Percentiles rank a stretch among this genome's conserved stretches.
Evolutionary conservation across 2,888 invertebrate genomes (phyloP).

Genomic region (Chrysodeixis includens): DNA sequence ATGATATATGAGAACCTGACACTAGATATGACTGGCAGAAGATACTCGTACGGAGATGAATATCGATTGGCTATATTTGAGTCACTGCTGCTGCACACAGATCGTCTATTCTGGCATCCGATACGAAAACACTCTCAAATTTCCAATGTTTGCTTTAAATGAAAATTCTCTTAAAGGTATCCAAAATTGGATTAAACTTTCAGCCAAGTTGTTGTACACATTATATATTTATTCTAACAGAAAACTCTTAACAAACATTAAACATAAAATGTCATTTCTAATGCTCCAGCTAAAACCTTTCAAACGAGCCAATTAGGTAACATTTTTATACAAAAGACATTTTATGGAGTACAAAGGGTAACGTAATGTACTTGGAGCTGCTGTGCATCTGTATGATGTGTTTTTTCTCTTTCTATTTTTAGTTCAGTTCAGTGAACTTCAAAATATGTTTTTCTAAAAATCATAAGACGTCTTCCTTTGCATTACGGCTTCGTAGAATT

Average conservation of each 20-base stretch:
- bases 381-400: background rate
- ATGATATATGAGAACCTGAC: slow-evolving; percentile 54
- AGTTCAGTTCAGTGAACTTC: background rate
- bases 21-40: slow-evolving; percentile 46
- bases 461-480: background rate
- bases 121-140: slow-evolving; percentile 11
- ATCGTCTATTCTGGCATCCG: slow-evolving; percentile 5
- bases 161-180: background rate
- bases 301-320: background rate
- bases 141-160: slow-evolving; percentile 8
- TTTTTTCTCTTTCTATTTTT: background rate
- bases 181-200: background rate
- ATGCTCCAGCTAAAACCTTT: background rate
- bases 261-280: background rate
- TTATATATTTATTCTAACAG: background rate
- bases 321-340: background rate
- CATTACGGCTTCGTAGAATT: background rate
- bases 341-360: background rate
- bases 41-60: slow-evolving; percentile 45
- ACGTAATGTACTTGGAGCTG: background rate
- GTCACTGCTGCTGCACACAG: slow-evolving; percentile 5
- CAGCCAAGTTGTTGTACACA: background rate
- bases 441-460: background rate
- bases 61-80: slow-evolving; percentile 38
- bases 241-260: background rate